Conservation (phyloP, 2,888 invertebrate species). For the Ommatoiulus sabulosus region DNA sequence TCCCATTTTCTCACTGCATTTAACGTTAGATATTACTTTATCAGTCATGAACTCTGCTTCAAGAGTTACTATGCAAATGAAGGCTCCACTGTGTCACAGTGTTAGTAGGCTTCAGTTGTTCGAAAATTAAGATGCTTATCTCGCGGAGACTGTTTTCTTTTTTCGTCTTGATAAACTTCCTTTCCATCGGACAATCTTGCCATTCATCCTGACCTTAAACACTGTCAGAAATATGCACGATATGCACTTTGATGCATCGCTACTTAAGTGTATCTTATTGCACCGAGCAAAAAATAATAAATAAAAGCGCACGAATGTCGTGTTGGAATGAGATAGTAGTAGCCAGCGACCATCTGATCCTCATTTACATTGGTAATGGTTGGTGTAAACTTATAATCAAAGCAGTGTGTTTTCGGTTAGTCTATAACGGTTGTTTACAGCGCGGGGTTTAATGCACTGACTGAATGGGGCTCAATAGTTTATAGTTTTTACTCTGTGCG, state of each 20-base stretch:
- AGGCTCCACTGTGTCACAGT: neutral
- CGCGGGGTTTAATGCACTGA: neutral
- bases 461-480: neutral
- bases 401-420: neutral
- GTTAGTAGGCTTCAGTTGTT: neutral
- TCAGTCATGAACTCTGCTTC: neutral
- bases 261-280: slow-evolving; percentile 36
- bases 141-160: neutral
- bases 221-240: slow-evolving; percentile 13
- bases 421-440: neutral
- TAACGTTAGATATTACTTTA: neutral
- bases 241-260: slow-evolving; percentile 23
- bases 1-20: neutral
- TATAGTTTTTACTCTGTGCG: neutral
- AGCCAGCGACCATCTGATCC: neutral
- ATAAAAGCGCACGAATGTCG: neutral
- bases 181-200: neutral
- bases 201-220: slow-evolving; percentile 27
- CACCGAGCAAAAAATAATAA: neutral
- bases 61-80: neutral
- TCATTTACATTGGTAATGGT: slow-evolving; percentile 17
- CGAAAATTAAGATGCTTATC: neutral
- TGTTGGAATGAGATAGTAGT: neutral
- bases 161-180: slow-evolving; percentile 21
- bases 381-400: slow-evolving; percentile 17